Conservation (phyloP, 2,888 invertebrate genomes). For the Cryptophagus acutangulus region DNA sequence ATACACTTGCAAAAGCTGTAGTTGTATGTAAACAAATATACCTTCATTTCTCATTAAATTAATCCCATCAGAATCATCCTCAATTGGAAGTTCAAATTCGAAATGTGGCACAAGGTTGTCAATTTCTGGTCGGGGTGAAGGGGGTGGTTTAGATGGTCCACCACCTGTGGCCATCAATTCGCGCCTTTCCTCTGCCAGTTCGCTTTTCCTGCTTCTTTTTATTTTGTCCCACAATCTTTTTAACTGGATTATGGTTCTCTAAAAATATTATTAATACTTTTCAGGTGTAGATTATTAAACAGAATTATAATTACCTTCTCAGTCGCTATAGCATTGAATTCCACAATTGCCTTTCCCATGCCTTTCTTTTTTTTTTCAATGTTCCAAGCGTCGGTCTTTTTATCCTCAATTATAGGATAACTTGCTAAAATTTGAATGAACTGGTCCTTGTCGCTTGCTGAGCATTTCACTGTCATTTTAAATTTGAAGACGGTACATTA, state of each 20-base stretch:
- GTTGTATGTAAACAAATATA: too few relatives aligned
- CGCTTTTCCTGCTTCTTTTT: conserved; percentile 10
- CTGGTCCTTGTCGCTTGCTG: too few relatives aligned
- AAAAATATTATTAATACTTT: conserved; percentile 8
- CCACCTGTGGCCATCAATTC: conserved; percentile 12
- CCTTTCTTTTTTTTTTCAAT: too few relatives aligned
- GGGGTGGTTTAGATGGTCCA: conserved; percentile 9
- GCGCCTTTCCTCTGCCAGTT: conserved; percentile 12
- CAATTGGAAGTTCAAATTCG: conserved; percentile 8
- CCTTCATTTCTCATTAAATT: too few relatives aligned
- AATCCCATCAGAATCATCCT: conserved; percentile 9
- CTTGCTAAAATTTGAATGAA: too few relatives aligned
- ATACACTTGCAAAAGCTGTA: too few relatives aligned
- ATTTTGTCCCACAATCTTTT: conserved; percentile 13
- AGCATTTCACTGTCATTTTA: too few relatives aligned
- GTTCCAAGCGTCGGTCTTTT: too few relatives aligned
- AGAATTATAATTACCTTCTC: too few relatives aligned
- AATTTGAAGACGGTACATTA: too few relatives aligned
- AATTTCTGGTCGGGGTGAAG: conserved; percentile 8
- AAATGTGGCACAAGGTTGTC: conserved; percentile 6
- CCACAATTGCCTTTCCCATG: neutral
- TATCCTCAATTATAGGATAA: too few relatives aligned
- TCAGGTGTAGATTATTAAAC: neutral
- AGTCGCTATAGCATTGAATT: conserved; percentile 5
- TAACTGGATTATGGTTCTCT: conserved; percentile 11